Percentiles rank a stretch among this genome's conserved stretches.
Evolutionary conservation across 2,113 vertebrate species (phyloP).

Genomic region (Odontesthes bonariensis): DNA sequence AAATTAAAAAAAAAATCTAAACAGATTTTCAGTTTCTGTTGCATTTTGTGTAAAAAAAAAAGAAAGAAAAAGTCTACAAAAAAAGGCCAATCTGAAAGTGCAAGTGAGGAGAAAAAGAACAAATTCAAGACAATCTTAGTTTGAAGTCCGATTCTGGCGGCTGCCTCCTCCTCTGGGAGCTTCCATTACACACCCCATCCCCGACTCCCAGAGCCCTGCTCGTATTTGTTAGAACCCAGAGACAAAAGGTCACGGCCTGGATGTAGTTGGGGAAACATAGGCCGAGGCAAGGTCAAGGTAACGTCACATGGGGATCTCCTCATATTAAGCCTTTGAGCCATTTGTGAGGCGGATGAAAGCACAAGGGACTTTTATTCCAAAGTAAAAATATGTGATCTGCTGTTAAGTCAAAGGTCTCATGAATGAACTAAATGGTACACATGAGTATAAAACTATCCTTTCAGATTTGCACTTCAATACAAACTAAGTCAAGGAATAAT

Average conservation of each 20-base stretch:
- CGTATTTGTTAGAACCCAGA: conserved; percentile 56
- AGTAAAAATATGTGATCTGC: not conserved
- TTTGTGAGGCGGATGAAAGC: conserved; percentile 39
- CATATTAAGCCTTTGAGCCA: conserved; percentile 21
- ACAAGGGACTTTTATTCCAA: conserved; percentile 5
- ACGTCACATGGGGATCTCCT: conserved; percentile 41
- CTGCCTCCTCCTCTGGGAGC: conserved; percentile 43
- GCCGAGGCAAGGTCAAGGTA: conserved; percentile 64
- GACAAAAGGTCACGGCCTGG: conserved; percentile 72
- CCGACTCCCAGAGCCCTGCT: conserved; percentile 26
- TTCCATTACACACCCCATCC: conserved; percentile 44
- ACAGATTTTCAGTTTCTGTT: not conserved
- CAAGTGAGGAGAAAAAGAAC: conserved; percentile 8
- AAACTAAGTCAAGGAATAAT: too few species aligned
- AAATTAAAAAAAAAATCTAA: not conserved
- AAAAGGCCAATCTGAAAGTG: conserved; percentile 3
- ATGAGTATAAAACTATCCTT: not conserved
- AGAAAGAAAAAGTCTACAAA: not conserved
- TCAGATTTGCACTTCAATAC: not conserved
- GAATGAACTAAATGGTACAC: not conserved
- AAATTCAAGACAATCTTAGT: conserved; percentile 32
- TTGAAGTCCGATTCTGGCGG: conserved; percentile 35
- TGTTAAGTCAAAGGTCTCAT: not conserved
- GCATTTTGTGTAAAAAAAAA: not conserved
- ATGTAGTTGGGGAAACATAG: conserved; percentile 75